phyloP scores from a whole-genome alignment of 2,888 invertebrate species.

The Darwinula stevensoni region DNA sequence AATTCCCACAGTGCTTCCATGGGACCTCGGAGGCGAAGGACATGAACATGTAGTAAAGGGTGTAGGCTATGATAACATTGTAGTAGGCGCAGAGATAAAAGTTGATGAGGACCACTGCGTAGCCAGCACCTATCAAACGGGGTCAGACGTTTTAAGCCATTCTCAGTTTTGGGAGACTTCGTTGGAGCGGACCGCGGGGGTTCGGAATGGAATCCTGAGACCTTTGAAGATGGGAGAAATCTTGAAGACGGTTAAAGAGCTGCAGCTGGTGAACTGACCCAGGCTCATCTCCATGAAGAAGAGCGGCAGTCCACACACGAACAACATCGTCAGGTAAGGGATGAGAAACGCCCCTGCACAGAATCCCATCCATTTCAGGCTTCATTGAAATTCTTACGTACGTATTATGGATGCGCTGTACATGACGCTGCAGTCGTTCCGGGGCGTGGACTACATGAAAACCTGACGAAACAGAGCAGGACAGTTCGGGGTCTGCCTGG shows the following conservation, averaged over 20 bases:
- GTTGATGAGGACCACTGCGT: slow-evolving; percentile 48
- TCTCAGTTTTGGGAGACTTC: too few relatives aligned
- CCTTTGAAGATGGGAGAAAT: slow-evolving; percentile 52
- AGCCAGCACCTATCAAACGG: slow-evolving; percentile 57
- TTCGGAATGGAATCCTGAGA: too few relatives aligned
- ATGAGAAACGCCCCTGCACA: slow-evolving; percentile 61
- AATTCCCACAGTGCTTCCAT: slow-evolving; percentile 42
- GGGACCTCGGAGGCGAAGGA: slow-evolving; percentile 34
- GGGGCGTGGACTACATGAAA: too few relatives aligned
- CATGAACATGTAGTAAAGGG: slow-evolving; percentile 43
- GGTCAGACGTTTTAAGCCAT: too few relatives aligned
- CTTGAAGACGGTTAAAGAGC: slow-evolving; percentile 24
- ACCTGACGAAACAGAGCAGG: too few relatives aligned
- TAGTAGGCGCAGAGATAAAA: slow-evolving; percentile 52
- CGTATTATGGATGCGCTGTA: too few relatives aligned
- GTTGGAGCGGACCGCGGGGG: too few relatives aligned
- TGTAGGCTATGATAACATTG: slow-evolving; percentile 56
- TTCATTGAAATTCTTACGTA: too few relatives aligned
- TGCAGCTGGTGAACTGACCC: slow-evolving; percentile 43
- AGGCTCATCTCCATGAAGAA: slow-evolving; percentile 61
- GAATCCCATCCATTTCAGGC: too few relatives aligned
- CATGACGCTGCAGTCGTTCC: too few relatives aligned
- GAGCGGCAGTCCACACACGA: slow-evolving; percentile 53
- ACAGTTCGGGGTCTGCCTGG: too few relatives aligned
- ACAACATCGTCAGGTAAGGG: slow-evolving; percentile 48